Conservation (phyloP, 2,888 invertebrate genomes). For the Leptinotarsa rubiginosa region DNA sequence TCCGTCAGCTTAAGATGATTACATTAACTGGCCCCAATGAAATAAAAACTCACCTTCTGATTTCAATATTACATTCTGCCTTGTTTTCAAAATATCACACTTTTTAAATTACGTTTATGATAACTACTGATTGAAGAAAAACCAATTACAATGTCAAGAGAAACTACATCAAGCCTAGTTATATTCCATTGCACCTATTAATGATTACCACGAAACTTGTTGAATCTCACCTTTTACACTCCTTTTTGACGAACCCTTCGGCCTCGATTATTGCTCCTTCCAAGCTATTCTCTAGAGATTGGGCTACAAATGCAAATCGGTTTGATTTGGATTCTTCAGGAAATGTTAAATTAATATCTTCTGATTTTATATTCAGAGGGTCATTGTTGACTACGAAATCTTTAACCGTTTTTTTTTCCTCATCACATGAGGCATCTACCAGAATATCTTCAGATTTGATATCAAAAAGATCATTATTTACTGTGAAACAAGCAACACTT, state of each 20-base stretch:
- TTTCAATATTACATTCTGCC: too few relatives aligned
- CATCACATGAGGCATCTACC: background rate
- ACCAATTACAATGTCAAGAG: too few relatives aligned
- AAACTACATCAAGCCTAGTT: too few relatives aligned
- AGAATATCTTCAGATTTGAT: conserved; percentile 13
- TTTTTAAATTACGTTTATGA: too few relatives aligned
- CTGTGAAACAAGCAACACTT: background rate
- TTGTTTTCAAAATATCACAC: too few relatives aligned
- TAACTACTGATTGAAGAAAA: too few relatives aligned
- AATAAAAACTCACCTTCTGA: too few relatives aligned
- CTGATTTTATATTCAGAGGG: conserved; percentile 22
- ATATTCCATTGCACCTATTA: too few relatives aligned
- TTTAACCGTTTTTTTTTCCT: background rate
- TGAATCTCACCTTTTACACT: background rate
- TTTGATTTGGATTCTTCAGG: background rate
- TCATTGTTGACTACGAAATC: conserved; percentile 17
- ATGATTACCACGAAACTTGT: too few relatives aligned
- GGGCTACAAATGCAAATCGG: too few relatives aligned
- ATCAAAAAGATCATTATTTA: conserved; percentile 1
- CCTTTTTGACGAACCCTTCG: background rate
- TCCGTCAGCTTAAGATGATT: too few relatives aligned
- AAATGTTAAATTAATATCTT: conserved; percentile 13
- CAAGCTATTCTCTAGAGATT: background rate
- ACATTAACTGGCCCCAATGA: too few relatives aligned
- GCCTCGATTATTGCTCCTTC: conserved; percentile 1